Base-by-base conservation (phyloP, 2,888 invertebrate species). In the Xanthorhoe spadicearia region DNA sequence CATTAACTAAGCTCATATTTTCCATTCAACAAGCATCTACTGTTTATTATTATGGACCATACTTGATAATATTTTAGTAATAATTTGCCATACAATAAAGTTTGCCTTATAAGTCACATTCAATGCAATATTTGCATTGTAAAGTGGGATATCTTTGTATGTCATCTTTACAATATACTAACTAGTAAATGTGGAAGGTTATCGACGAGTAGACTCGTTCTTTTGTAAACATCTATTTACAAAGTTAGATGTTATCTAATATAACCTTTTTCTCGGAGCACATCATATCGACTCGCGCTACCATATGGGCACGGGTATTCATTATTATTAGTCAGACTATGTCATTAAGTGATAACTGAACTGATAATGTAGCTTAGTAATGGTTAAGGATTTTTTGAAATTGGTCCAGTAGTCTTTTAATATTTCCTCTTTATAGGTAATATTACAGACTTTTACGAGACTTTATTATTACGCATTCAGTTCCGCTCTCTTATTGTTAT, bases 171-270 rank as follows among this genome's bases (percentile, higher is more conserved):
- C 55, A 56, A 56, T 48, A 57, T 46, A n/a, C n/a, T n/a, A n/a
- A n/a, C n/a, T n/a, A 46, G 57, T 57, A 38, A 35, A 38, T 59
- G 54, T 53, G 17, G 52, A 65, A 65, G 57, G 66, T 57, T 57
- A 57, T 66, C 46, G 48, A 61, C 53, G 17, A 53, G 49, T 48
- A 9, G 13, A n/a, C 8, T 51, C 18, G 19, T 10, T 23, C 10
- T 63, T 51, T 52, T 56, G 28, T 62, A 17, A 46, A 43, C 15
- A 49, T 50, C n/a, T 46, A 46, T n/a, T 43, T 43, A 43, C 38
- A 56, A 46, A 23, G 28, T 28, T 28, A 15, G 23, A 23, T 53
- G 38, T 52, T 60, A 51, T 51, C 23, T 18, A 46, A 13, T 23
- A 23, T n/a, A 48, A 43, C 9, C 10, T 13, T 13, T 43, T 43